Base-by-base conservation (phyloP, 23 tunicate species). In the Styela clava region DNA sequence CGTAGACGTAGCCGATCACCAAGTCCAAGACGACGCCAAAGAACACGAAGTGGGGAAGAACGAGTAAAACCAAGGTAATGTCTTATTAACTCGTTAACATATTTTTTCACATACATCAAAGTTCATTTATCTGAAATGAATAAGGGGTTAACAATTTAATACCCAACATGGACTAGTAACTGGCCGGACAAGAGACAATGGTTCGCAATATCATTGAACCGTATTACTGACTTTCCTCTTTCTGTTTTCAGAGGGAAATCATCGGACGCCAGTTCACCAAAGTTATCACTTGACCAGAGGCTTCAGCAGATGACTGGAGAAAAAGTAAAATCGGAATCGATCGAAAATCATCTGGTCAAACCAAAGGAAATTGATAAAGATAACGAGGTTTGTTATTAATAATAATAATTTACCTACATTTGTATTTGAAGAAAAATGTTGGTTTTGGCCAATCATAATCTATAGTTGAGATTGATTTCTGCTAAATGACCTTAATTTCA, bases 221-320 rank as follows among this genome's bases (percentile, higher is more conserved):
- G n/a, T n/a, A n/a, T n/a, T n/a, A n/a, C n/a, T n/a, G n/a, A n/a
- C n/a, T n/a, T n/a, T n/a, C n/a, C n/a, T n/a, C n/a, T n/a, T n/a
- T n/a, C n/a, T n/a, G n/a, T n/a, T n/a, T 12, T 5, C 56, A 44
- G 56, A 12, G 12, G 56, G 12, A 44, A 44, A 44, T 44, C 56
- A 5, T 44, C 56, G 7, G 56, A 44, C 12, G 18, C 68, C 19
- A 87, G 83, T 52, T 69, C 68, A 18, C 88, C 88, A 2, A 61
- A 79, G 32, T 81, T 87, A 16, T 82, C 98, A 2, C 85, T 93
- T 62, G 98, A 93, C 83, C 94, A 87, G 31, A 73, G 98, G 22
- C 68, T 93, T 64, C 61, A 86, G 61, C 92, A 84, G 63, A 84
- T 93, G 73, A 87, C 91, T 29, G 97, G 97, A 2, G 97, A 91